Evolutionary conservation across 2,113 vertebrate species (phyloP).

Genomic region (Cairina moschata): DNA sequence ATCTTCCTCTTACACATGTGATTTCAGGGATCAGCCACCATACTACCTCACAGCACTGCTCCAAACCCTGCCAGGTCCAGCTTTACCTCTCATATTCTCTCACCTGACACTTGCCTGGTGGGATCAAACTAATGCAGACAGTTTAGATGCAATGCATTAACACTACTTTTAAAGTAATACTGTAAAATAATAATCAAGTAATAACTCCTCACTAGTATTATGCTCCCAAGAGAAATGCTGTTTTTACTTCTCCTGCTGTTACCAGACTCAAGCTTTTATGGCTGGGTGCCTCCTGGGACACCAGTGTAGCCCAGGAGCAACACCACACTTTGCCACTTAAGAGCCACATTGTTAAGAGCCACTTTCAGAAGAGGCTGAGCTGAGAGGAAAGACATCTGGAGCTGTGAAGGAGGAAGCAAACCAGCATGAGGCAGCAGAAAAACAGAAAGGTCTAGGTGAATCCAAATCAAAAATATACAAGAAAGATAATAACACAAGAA

Average conservation of each 20-base stretch:
- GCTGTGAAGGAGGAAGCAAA: accelerated
- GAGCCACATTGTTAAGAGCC: accelerated
- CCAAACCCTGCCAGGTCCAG: accelerated
- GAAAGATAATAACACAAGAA: background rate
- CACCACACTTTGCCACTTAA: accelerated
- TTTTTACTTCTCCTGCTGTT: background rate
- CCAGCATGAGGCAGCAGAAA: accelerated
- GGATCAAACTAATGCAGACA: background rate
- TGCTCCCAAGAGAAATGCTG: accelerated
- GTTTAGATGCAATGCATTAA: background rate
- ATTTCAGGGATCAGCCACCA: background rate
- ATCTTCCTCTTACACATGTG: background rate
- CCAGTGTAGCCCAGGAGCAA: background rate
- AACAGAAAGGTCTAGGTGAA: accelerated
- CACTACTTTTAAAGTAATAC: background rate
- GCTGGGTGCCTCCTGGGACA: accelerated
- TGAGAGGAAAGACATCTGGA: accelerated
- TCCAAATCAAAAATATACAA: accelerated
- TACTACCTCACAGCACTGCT: accelerated
- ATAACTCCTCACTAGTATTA: background rate
- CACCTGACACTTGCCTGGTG: background rate
- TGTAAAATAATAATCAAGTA: background rate
- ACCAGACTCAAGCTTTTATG: background rate
- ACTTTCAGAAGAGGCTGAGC: accelerated
- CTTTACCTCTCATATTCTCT: background rate